Percentiles rank a stretch among this genome's conserved stretches.
Conservation (phyloP, 1,140 invertebrate species). For the Anthonomus grandis region DNA sequence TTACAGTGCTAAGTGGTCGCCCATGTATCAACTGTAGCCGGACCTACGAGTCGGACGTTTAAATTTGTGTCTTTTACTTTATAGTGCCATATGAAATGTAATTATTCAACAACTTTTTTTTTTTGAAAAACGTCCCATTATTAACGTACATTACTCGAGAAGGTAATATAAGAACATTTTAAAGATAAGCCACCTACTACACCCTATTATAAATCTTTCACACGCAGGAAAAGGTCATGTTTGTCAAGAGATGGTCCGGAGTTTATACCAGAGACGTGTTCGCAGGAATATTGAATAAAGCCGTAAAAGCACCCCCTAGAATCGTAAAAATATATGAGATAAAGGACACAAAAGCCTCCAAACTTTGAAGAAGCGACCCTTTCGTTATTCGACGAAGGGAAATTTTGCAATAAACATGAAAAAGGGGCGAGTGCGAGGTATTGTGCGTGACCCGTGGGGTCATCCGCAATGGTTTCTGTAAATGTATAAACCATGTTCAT, state of each 20-base stretch:
- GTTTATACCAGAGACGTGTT: slow-evolving; percentile 17
- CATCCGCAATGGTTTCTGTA: no score
- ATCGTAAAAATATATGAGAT: slow-evolving; percentile 21
- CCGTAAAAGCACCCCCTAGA: slow-evolving; percentile 11
- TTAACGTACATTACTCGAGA: no score
- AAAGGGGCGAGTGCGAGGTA: background rate
- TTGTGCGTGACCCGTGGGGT: no score
- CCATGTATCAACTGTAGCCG: slow-evolving; percentile 7
- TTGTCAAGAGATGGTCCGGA: background rate
- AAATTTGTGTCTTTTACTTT: no score
- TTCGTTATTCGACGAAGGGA: slow-evolving; percentile 2
- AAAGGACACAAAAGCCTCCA: slow-evolving; percentile 17
- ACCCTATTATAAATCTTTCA: slow-evolving; percentile 16
- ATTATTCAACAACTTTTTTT: no score
- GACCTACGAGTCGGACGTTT: no score
- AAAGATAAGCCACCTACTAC: no score
- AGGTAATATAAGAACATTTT: no score
- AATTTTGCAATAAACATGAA: slow-evolving; percentile 16
- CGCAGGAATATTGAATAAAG: slow-evolving; percentile 22
- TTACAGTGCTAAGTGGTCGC: background rate
- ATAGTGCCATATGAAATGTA: no score
- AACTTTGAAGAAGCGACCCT: slow-evolving; percentile 23
- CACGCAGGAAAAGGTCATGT: background rate
- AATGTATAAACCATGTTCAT: no score
- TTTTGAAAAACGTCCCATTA: no score